phyloP scores from a whole-genome alignment of 1,140 invertebrate genomes.

The Andricus grossulariae region DNA sequence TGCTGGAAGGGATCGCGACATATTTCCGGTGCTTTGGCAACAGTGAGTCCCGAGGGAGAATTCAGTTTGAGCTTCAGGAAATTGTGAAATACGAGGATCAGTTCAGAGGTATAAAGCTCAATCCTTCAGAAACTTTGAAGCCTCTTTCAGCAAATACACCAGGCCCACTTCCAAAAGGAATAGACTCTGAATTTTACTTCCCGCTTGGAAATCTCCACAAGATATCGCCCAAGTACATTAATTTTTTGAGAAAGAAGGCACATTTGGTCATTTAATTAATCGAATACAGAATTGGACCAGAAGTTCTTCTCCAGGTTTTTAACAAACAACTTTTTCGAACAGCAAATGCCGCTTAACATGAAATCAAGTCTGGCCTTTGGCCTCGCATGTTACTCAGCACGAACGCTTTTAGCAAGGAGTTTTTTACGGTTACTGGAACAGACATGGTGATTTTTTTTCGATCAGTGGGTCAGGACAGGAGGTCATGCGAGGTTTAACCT shows the following conservation, averaged over 20 bases:
- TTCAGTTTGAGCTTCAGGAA: conserved; percentile 86
- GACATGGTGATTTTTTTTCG: conserved; percentile 98
- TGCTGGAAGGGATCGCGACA: conserved; percentile 95
- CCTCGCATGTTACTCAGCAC: conserved; percentile 95
- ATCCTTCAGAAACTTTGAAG: conserved; percentile 90
- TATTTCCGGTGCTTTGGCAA: conserved; percentile 99
- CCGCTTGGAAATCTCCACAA: conserved; percentile 92
- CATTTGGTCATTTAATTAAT: conserved; percentile 96
- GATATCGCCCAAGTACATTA: conserved; percentile 93
- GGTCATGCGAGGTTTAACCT: conserved; percentile 96
- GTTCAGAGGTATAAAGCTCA: conserved; percentile 94
- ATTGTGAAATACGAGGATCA: conserved; percentile 96
- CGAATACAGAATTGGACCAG: conserved; percentile 95
- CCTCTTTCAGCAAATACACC: conserved; percentile 79
- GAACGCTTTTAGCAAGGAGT: conserved; percentile 94
- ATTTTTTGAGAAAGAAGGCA: conserved; percentile 93
- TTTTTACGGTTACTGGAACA: conserved; percentile 98
- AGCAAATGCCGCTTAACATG: conserved; percentile 90
- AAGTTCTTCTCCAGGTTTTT: conserved; percentile 95
- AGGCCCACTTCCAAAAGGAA: conserved; percentile 78
- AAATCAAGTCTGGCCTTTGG: conserved; percentile 90
- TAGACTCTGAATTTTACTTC: conserved; percentile 90
- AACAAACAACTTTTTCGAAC: conserved; percentile 98
- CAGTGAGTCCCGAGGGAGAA: conserved; percentile 96
- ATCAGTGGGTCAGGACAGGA: conserved; percentile 97